Evolutionary conservation across 2,113 vertebrate species (phyloP), one percentile per base, ranked within the genome.

Genomic region (Erinaceus europaeus): DNA sequence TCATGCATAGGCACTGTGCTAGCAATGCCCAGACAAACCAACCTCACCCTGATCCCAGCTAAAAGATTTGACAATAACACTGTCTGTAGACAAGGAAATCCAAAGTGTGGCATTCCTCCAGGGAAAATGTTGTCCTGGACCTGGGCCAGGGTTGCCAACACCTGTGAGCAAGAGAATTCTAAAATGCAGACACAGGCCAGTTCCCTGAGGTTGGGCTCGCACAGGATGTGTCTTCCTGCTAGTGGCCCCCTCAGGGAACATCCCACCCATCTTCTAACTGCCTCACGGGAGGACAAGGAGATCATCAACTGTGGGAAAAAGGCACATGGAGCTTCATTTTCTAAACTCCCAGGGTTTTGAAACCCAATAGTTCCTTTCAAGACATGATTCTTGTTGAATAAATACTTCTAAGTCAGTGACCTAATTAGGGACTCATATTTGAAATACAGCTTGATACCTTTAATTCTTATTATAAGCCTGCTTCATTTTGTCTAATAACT

Each of bases 51-150:
- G 65, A 75, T 68, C 61, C 68, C 68, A 53, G 80, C 53, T 64
- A 80, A 84, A 61, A 55, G 68, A 18, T 17, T 2, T 85, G 91
- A 91, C 84, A 82, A 76, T 44, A 73, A 82, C 65, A 76, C 12
- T 52, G 76, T 81, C 64, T 89, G 18, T 5, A 89, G 81, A 94
- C 87, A 61, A 94, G 92, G 91, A 94, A 94, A 91, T 62, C 48
- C 89, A 50, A 2, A 36, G 87, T 0, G 0, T 69, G 89, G 87
- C 65, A 1, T 21, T 74, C 38, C 87, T 92, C 87, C 89, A 90
- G 92, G 89, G 95, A 84, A 89, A 89, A 77, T 1, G 11, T 3
- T 48, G 27, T 7, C 42, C 86, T 84, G 87, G 82, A 50, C 57
- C 9, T 0, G 21, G 53, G 91, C 92, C 86, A 87, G 55, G 64